phyloP scores from a whole-genome alignment of 1,140 invertebrate genomes.

The Halictus rubicundus region DNA sequence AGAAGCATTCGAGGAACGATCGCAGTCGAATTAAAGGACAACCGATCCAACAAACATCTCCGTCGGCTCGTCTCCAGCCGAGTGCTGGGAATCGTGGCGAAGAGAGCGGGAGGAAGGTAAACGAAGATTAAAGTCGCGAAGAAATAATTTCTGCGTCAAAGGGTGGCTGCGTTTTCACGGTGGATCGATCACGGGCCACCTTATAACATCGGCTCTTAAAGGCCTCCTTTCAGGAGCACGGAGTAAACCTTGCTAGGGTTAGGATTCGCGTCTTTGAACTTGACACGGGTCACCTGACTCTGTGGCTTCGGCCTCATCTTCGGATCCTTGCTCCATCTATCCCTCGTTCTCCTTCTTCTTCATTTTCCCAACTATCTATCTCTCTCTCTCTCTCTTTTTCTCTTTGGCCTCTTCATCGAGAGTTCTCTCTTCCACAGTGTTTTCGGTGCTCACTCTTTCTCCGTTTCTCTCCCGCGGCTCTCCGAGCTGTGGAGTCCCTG shows the following conservation, averaged over 20 bases:
- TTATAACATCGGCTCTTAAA: conserved; percentile 49
- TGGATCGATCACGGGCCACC: conserved; percentile 59
- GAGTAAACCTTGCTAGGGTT: conserved; percentile 71
- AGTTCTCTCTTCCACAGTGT: too few relatives aligned
- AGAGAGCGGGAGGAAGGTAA: conserved; percentile 28
- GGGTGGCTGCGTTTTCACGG: conserved; percentile 59
- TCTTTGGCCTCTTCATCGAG: too few relatives aligned
- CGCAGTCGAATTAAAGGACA: too few relatives aligned
- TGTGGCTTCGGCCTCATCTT: conserved; percentile 60
- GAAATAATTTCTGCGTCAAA: conserved; percentile 66
- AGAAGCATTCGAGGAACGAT: too few relatives aligned
- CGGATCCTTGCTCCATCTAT: conserved; percentile 25
- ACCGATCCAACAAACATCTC: too few relatives aligned
- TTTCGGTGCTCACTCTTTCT: too few relatives aligned
- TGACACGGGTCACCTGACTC: conserved; percentile 76
- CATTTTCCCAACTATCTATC: background rate
- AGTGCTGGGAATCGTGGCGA: too few relatives aligned
- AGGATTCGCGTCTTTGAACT: conserved; percentile 77
- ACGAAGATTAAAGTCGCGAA: conserved; percentile 56
- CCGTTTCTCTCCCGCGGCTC: too few relatives aligned
- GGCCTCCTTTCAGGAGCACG: conserved; percentile 62
- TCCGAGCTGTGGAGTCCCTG: too few relatives aligned
- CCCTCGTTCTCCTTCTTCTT: background rate
- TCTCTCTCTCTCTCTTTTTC: background rate
- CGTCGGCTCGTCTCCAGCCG: too few relatives aligned